Conservation (phyloP, 2,797 vertebrate species). For the Syngnathus acus region DNA sequence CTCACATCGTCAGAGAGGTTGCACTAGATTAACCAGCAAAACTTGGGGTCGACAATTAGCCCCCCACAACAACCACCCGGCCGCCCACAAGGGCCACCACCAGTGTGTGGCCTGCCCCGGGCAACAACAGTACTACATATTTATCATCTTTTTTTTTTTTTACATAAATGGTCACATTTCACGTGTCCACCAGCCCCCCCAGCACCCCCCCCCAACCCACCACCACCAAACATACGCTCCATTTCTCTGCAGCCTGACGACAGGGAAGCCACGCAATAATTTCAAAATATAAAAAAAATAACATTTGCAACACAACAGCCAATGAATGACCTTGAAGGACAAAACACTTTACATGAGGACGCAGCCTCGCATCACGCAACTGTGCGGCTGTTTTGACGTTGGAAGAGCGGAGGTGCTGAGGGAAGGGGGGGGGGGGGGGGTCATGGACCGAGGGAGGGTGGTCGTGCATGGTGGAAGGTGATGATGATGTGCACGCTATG, state of each 20-base stretch:
- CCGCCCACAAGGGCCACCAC: too few relatives aligned
- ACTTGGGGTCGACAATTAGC: too few relatives aligned
- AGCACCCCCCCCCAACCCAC: too few relatives aligned
- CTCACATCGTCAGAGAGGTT: too few relatives aligned
- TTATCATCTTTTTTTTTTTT: not conserved
- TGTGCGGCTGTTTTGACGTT: conserved; percentile 7
- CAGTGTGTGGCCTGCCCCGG: too few relatives aligned
- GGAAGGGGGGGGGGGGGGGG: not conserved
- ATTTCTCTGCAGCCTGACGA: conserved; percentile 43
- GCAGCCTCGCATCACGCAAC: conserved; percentile 7
- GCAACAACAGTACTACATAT: not conserved
- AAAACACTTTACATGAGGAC: conserved; percentile 37
- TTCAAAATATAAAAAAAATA: not conserved
- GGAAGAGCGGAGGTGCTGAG: not conserved
- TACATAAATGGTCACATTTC: not conserved
- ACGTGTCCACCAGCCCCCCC: conserved; percentile 16
- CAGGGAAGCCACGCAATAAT: conserved; percentile 8
- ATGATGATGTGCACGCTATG: not conserved
- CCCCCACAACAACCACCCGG: too few relatives aligned
- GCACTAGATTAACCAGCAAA: too few relatives aligned
- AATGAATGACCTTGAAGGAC: conserved; percentile 74
- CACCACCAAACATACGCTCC: conserved; percentile 14
- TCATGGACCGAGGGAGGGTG: not conserved
- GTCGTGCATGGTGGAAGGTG: not conserved
- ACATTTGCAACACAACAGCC: conserved; percentile 7